Evolutionary conservation across 1,140 invertebrate species (phyloP), one percentile per base, ranked within the genome.

Genomic region (Alviniconcha marisindica): DNA sequence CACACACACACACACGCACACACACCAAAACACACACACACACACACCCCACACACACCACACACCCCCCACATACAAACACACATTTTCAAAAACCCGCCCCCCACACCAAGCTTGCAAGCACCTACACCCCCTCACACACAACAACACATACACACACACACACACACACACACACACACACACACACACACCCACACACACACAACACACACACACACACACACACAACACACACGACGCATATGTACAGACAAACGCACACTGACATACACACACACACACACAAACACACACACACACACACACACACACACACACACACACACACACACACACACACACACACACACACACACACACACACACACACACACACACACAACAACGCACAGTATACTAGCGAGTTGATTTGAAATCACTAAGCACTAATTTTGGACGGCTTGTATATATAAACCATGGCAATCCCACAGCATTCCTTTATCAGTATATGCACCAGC

Each of bases 251-350:
- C 60, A 7, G 60, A n/a, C 10, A 63, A n/a, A 63, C 7, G 24
- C 24, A 44, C 24, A 74, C 38, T 18, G 18, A 74, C 38, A 74
- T 33, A 74, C 40, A 42, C 71, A 74, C 71, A 74, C 71, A 74
- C 40, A 74, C 71, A 42, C 71, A 74, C 71, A 74, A 21, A 42
- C 71, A 42, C 71, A 74, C 71, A 74, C 38, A 42, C 71, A 74
- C 71, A 74, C 71, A 74, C 71, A 74, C 71, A 74, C 71, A 74
- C 71, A 74, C 38, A 42, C 71, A 74, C 71, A 74, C 40, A 74
- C 71, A 74, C 40, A 74, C 71, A 74, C 71, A 74, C 40, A 74
- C 71, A 74, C 71, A 36, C 63, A 69, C 63, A 36, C 63, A 69
- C 63, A 44, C 38, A 40, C 71, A 0, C 40, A 42, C 38, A 44